Evolutionary conservation across 2,888 invertebrate genomes (phyloP), one percentile per base, ranked within the genome.

Genomic region (Dusona sp.): DNA sequence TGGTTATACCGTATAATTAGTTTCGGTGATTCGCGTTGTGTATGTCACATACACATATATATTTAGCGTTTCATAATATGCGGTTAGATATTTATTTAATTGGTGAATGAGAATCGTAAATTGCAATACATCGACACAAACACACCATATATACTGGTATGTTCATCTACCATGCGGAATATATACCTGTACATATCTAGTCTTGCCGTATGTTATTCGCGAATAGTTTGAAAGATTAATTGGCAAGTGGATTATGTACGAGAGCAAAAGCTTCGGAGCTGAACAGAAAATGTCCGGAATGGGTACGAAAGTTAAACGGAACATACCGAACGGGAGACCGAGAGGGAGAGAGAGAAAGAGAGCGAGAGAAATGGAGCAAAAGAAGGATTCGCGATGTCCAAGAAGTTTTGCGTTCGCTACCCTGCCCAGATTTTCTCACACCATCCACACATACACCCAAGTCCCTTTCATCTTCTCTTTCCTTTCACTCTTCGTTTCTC

Each of bases 391-490:
- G 22, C 84, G 65, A 75, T 75, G 84, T 84, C 84, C 84, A 57
- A 81, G 84, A 79, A 79, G 84, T 82, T 87, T 84, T 33, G 73
- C 74, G 57, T 65, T 80, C 29, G 65, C 70, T 79, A 67, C 67
- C 72, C 29, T 78, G 68, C 42, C 68, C 68, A 65, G 81, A 84
- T 86, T 86, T 86, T 84, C 84, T 86, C 81, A 86, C 84, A 86
- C 81, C 81, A 74, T 82, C 64, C 72, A 67, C 78, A 73, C 67
- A 25, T 25, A 57, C 48, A 61, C 54, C 22, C 73, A 57, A 70
- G 75, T 75, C 79, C 65, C 79, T 84, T 79, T 87, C 75, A 70
- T 72, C 82, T 77, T 75, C 29, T 70, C 57, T 64, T 42, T 36
- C 51, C 64, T 61, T 72, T 72, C 72, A 36, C 68, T 80, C 75